These are phyloP conservation scores for Menura novaehollandiae DNA, from an alignment of 2,113 vertebrate species.

Conservation along the genomic window DNA sequence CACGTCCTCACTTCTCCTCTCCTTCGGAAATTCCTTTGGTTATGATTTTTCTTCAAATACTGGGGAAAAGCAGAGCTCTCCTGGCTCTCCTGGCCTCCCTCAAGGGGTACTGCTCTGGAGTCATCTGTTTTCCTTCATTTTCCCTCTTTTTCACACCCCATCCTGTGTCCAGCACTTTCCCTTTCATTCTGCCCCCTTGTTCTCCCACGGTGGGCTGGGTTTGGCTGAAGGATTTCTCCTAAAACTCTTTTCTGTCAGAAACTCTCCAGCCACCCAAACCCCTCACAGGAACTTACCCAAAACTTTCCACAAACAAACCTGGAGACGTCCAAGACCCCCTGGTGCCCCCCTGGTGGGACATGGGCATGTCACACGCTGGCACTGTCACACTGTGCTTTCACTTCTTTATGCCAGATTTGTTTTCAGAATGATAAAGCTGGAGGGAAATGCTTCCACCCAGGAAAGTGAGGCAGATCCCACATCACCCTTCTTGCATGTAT, in stretches of 20 bases:
- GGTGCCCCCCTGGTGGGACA: background rate
- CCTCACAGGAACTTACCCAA: background rate
- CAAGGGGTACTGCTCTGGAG: background rate
- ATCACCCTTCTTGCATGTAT: background rate
- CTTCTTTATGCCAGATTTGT: background rate
- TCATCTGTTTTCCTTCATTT: background rate
- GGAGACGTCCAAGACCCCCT: background rate
- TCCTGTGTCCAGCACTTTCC: background rate
- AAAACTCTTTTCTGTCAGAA: background rate
- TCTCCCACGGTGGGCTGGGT: background rate
- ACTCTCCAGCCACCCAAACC: background rate
- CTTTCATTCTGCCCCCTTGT: background rate
- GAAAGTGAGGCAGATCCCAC: background rate
- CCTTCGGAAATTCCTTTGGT: background rate
- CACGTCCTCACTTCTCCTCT: background rate
- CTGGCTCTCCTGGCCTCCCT: background rate
- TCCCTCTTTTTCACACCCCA: background rate
- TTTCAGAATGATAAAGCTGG: background rate
- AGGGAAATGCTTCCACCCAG: background rate
- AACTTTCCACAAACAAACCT: background rate
- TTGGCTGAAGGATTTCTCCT: background rate
- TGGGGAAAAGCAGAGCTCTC: background rate
- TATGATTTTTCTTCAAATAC: background rate
- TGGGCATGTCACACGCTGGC: fast-evolving
- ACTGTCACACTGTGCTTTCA: background rate